These are phyloP conservation scores for Macrotis lagotis DNA, from an alignment of 2,113 vertebrate species.

Conservation along the genomic window DNA sequence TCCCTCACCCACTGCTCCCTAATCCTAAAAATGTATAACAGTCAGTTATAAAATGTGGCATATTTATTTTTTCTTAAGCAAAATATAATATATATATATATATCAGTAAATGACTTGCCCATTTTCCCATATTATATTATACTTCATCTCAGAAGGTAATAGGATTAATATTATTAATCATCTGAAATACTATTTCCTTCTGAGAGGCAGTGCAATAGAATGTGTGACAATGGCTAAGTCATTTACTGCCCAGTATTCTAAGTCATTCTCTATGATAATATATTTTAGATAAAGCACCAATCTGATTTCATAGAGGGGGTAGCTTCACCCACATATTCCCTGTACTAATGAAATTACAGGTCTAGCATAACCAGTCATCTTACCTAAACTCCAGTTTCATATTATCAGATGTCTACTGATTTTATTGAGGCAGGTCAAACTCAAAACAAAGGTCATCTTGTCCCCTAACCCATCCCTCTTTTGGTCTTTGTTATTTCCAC, in stretches of 20 bases:
- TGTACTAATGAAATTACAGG: neutral
- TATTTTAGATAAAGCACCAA: neutral
- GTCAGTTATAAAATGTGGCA: neutral
- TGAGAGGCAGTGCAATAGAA: neutral
- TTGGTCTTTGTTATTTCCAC: neutral
- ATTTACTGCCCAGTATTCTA: neutral
- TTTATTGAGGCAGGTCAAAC: neutral
- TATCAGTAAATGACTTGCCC: too few relatives aligned
- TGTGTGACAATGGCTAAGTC: neutral
- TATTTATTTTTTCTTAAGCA: neutral
- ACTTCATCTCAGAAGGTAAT: too few relatives aligned
- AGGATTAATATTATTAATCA: too few relatives aligned
- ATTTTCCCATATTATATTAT: too few relatives aligned
- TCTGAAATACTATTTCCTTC: too few relatives aligned
- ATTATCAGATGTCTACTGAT: neutral
- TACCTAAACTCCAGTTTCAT: neutral
- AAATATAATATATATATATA: too few relatives aligned
- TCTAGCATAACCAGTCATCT: neutral
- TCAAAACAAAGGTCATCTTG: neutral
- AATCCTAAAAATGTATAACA: neutral
- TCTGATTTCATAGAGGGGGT: neutral
- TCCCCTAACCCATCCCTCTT: neutral
- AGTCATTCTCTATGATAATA: neutral
- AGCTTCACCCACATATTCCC: neutral
- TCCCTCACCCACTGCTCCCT: neutral